Evolutionary conservation across 2,797 vertebrate genomes (phyloP).

Genomic region (Microctenopoma steveboyesi): DNA sequence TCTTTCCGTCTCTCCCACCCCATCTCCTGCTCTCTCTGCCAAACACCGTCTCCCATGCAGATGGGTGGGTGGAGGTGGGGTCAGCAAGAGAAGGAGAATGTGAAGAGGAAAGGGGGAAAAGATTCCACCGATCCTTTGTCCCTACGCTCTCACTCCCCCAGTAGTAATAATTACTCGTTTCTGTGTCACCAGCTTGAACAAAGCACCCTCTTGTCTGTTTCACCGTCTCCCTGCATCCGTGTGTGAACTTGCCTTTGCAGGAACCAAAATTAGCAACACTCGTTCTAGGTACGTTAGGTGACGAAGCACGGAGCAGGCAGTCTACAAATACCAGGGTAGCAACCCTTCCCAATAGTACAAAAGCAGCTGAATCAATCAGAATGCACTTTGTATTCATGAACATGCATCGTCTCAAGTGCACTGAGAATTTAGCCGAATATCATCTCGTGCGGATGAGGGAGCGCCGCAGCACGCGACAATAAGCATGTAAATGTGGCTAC

Average conservation of each 20-base stretch:
- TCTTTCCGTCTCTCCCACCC: conserved; percentile 19
- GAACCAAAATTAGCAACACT: conserved; percentile 58
- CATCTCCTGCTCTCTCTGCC: conserved; percentile 38
- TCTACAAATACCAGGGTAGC: conserved; percentile 17
- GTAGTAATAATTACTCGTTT: conserved; percentile 69
- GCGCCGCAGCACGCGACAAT: conserved; percentile 7
- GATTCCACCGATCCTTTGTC: conserved; percentile 24
- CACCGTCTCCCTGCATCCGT: conserved; percentile 45
- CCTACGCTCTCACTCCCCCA: conserved; percentile 8
- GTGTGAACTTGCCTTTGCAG: conserved; percentile 18
- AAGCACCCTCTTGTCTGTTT: conserved; percentile 55
- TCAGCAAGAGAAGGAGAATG: not conserved
- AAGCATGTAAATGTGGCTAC: conserved; percentile 38
- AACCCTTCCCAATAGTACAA: not conserved
- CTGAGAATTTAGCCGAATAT: conserved; percentile 14
- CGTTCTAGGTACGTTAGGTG: conserved; percentile 24
- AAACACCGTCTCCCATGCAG: conserved; percentile 50
- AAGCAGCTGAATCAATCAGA: conserved; percentile 24
- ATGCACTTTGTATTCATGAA: conserved; percentile 51
- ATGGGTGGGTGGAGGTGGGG: not conserved
- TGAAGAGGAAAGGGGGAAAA: not conserved
- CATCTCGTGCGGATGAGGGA: conserved; percentile 4
- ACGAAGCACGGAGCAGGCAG: not conserved
- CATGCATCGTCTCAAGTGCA: conserved; percentile 18
- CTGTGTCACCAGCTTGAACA: conserved; percentile 66